These are phyloP conservation scores for Eupithecia dodoneata DNA, from an alignment of 2,888 invertebrate species.

Conservation along the genomic window DNA sequence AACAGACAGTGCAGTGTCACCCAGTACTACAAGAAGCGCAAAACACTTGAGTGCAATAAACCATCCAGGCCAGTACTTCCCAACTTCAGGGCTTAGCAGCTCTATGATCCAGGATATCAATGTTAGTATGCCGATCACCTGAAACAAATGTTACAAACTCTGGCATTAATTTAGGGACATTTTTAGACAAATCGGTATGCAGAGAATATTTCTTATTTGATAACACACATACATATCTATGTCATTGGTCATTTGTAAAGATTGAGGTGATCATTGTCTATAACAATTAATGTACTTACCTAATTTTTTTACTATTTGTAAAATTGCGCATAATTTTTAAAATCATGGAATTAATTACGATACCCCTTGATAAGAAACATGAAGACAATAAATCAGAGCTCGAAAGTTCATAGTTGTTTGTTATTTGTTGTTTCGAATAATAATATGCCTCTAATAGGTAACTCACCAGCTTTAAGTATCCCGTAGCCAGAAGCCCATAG, in stretches of 20 bases:
- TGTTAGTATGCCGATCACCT: neutral
- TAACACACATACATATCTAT: too few relatives aligned
- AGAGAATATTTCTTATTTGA: neutral
- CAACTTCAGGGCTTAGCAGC: neutral
- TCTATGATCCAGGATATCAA: neutral
- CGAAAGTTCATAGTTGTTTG: neutral
- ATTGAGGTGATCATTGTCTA: neutral
- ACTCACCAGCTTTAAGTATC: conserved; percentile 36
- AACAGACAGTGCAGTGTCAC: conserved; percentile 33
- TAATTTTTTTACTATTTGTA: neutral
- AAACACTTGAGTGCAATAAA: neutral
- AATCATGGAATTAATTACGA: neutral
- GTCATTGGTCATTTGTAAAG: too few relatives aligned
- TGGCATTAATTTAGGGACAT: neutral
- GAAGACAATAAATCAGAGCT: neutral
- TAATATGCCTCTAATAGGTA: too few relatives aligned
- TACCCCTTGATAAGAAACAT: neutral
- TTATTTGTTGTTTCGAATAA: too few relatives aligned
- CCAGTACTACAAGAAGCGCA: neutral
- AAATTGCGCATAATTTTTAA: neutral
- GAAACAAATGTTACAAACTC: neutral
- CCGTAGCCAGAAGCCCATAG: conserved; percentile 32
- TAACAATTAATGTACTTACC: neutral
- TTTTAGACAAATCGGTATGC: neutral
- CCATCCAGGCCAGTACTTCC: neutral